These are phyloP conservation scores for Trochalopteron elliotii DNA, from an alignment of 2,113 vertebrate species.

Conservation along the genomic window DNA sequence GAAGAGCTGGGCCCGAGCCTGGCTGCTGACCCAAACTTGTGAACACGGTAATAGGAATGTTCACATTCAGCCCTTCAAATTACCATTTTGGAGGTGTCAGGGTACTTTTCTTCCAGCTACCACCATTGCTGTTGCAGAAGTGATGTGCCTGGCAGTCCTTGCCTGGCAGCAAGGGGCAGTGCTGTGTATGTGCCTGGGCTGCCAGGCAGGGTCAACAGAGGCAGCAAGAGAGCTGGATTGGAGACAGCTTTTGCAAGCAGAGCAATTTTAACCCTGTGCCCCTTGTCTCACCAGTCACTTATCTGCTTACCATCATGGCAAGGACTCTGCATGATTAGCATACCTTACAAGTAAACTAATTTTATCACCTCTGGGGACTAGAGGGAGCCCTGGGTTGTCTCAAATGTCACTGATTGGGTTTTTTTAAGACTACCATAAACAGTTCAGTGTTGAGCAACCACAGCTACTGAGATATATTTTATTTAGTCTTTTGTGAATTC, in stretches of 20 bases:
- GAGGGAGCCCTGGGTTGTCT: background rate
- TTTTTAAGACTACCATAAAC: background rate
- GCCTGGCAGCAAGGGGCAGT: background rate
- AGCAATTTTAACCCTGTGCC: background rate
- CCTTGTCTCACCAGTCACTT: background rate
- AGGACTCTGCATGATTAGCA: background rate
- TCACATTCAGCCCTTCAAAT: background rate
- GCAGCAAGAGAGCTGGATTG: background rate
- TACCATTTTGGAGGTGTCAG: background rate
- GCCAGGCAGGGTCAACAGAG: background rate
- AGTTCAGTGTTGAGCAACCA: background rate
- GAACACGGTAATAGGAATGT: background rate
- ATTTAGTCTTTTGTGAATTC: background rate
- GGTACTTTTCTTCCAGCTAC: background rate
- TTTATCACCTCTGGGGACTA: background rate
- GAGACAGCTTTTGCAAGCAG: background rate
- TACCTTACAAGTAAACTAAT: background rate
- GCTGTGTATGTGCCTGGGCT: rapidly evolving
- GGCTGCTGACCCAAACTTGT: background rate
- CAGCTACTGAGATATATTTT: background rate
- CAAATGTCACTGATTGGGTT: background rate
- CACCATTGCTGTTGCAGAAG: background rate
- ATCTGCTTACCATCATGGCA: rapidly evolving
- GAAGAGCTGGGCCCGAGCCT: background rate
- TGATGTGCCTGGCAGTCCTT: rapidly evolving